phyloP scores from a whole-genome alignment of 2,888 invertebrate genomes.

The Blera fallax region DNA sequence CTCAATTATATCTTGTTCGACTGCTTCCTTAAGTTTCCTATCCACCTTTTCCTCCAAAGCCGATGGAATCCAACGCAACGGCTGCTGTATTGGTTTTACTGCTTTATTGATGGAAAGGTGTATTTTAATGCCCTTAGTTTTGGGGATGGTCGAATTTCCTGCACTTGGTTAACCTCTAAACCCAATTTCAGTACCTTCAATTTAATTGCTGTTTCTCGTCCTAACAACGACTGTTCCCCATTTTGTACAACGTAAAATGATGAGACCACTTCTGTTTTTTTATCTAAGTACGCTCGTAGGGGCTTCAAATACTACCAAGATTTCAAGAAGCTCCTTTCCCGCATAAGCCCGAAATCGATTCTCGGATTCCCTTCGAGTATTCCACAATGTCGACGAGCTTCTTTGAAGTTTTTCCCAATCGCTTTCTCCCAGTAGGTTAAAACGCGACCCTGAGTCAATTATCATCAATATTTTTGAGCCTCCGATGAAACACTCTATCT shows the following conservation, averaged over 20 bases:
- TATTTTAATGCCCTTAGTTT: constrained; percentile 74
- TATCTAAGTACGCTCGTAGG: too few relatives aligned
- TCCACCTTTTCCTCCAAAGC: constrained; percentile 69
- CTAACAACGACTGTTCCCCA: constrained; percentile 41
- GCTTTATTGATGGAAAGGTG: constrained; percentile 74
- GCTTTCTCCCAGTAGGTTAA: constrained; percentile 45
- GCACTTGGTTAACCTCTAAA: constrained; percentile 10
- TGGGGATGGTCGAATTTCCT: not conserved
- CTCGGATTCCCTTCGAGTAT: constrained; percentile 35
- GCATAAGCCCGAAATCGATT: constrained; percentile 59
- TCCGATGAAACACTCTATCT: constrained; percentile 42
- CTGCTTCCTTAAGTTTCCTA: constrained; percentile 61
- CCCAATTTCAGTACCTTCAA: constrained; percentile 38
- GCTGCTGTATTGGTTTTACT: constrained; percentile 75
- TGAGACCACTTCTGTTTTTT: constrained; percentile 54
- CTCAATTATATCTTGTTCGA: constrained; percentile 75
- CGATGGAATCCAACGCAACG: constrained; percentile 75
- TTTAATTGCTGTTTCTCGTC: constrained; percentile 31
- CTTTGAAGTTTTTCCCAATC: constrained; percentile 44
- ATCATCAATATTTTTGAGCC: constrained; percentile 45
- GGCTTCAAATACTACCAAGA: too few relatives aligned
- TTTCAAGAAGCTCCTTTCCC: too few relatives aligned
- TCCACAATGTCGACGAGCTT: constrained; percentile 40
- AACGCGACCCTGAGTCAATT: constrained; percentile 52
- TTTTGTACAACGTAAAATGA: constrained; percentile 57